phyloP scores from a whole-genome alignment of 2,797 vertebrate genomes.

The Triplophysa yarkandensis region DNA sequence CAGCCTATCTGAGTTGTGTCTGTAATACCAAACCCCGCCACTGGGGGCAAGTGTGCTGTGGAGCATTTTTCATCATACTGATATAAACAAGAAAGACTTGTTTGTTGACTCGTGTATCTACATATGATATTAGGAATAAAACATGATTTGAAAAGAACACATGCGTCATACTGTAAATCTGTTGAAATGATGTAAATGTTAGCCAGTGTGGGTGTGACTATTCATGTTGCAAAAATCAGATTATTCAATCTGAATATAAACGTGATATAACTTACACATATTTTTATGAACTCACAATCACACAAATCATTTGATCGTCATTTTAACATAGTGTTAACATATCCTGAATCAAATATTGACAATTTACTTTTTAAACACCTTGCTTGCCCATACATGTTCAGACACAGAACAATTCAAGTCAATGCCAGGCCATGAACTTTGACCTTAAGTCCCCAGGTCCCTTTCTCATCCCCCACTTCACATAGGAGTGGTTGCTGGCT shows the following conservation, averaged over 20 bases:
- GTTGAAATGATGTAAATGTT: neutral
- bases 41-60: constrained; percentile 82
- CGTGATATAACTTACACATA: too few relatives aligned
- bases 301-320: too few relatives aligned
- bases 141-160: constrained; percentile 75
- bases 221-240: neutral
- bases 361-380: constrained; percentile 1
- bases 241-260: too few relatives aligned
- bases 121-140: constrained; percentile 84
- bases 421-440: constrained; percentile 30
- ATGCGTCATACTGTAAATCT: neutral
- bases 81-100: constrained; percentile 59
- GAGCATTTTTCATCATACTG: constrained; percentile 79
- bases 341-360: too few relatives aligned
- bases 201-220: neutral
- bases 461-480: neutral
- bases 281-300: too few relatives aligned
- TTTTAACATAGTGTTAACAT: too few relatives aligned
- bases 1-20: constrained; percentile 78
- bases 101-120: constrained; percentile 84
- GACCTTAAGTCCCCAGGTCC: constrained; percentile 13
- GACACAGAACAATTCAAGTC: constrained; percentile 9
- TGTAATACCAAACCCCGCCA: constrained; percentile 79
- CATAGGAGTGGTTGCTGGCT: neutral
- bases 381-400: neutral